Conservation (phyloP, 2,113 vertebrate genomes). For the Hemibagrus wyckioides region DNA sequence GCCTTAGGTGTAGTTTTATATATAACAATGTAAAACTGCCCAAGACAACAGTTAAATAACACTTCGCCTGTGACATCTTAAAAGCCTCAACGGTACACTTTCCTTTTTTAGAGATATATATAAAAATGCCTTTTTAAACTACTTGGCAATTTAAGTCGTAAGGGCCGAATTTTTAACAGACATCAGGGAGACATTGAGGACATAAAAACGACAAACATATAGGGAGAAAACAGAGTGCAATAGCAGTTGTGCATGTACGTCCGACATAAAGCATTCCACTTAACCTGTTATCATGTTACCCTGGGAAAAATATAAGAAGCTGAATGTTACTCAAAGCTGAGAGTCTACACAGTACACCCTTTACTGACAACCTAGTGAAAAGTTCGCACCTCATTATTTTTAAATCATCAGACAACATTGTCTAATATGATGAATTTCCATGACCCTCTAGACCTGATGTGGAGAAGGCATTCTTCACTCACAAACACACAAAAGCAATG, state of each 20-base stretch:
- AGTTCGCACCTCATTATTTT: too few species aligned
- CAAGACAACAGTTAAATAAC: not conserved
- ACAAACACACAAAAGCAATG: constrained; percentile 15
- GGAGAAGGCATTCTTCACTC: not conserved
- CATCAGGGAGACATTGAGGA: not conserved
- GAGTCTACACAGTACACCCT: not conserved
- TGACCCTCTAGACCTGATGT: not conserved
- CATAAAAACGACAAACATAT: not conserved
- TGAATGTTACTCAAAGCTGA: not conserved
- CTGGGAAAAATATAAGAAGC: constrained; percentile 22
- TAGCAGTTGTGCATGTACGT: constrained; percentile 12
- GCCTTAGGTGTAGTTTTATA: not conserved
- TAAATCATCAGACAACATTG: not conserved
- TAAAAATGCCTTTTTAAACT: not conserved
- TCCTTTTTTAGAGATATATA: not conserved
- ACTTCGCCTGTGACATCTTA: not conserved
- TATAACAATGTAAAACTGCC: not conserved
- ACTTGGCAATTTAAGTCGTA: not conserved
- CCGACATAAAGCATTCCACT: constrained; percentile 35
- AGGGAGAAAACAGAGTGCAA: not conserved
- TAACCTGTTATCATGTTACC: constrained; percentile 10
- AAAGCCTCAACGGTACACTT: not conserved
- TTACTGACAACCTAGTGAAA: not conserved
- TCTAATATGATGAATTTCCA: not conserved
- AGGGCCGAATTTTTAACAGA: constrained; percentile 59